Evolutionary conservation across 2,113 vertebrate species (phyloP).

Genomic region (Calidris pygmaea): DNA sequence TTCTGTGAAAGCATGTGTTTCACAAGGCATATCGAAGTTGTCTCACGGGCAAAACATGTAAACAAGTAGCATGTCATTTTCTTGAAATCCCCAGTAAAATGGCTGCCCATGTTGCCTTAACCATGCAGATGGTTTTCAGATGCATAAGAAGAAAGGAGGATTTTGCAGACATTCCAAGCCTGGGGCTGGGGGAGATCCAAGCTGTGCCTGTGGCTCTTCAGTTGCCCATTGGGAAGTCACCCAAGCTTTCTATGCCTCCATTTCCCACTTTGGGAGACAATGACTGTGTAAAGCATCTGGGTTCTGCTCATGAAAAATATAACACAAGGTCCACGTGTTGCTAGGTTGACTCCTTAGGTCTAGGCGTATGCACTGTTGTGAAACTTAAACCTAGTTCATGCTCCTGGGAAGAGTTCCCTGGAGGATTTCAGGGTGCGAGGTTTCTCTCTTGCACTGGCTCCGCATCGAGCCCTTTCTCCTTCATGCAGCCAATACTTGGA

Average conservation of each 20-base stretch:
- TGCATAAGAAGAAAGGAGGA: neutral
- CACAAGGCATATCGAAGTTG: neutral
- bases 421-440: neutral
- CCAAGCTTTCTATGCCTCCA: neutral
- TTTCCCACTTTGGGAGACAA: neutral
- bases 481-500: neutral
- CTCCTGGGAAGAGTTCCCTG: neutral
- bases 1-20: conserved; percentile 3
- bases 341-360: neutral
- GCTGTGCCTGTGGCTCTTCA: neutral
- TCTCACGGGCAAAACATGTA: neutral
- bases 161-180: neutral
- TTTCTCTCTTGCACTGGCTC: neutral
- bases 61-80: neutral
- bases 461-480: neutral
- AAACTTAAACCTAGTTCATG: fast-evolving
- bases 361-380: neutral
- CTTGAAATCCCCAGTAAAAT: neutral
- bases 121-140: neutral
- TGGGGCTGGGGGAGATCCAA: neutral
- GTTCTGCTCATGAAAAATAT: neutral
- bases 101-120: neutral
- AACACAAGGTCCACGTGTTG: neutral
- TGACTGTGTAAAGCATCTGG: neutral
- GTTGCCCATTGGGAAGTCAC: neutral